Evolutionary conservation across 2,797 vertebrate species (phyloP), one percentile per base, ranked within the genome.

Genomic region (Eleutherodactylus coqui): DNA sequence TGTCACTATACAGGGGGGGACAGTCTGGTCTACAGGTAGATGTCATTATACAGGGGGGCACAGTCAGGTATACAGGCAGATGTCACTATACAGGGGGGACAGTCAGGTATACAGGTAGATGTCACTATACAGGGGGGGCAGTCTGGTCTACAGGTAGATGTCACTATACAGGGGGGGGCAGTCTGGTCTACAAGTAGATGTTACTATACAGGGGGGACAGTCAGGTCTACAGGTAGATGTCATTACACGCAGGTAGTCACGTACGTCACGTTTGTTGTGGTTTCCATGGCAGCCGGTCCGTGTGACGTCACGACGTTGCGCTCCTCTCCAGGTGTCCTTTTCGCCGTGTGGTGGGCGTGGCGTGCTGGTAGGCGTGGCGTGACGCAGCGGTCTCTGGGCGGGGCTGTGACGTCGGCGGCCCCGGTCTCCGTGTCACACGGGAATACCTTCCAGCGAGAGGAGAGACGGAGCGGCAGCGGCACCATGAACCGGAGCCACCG

Each of bases 321-420:
- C 67, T 36, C n/a, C 81, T 75, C 27, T 80, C 76, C 85, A 86
- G 85, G 85, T 86, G 85, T 87, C 82, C 77, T 79, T 10, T 19
- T 80, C 10, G 41, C 69, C 36, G 49, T 36, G 32, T 64, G 21
- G 7, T 45, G 38, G 82, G 82, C 27, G 72, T 70, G 69, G 62
- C 21, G 3, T 27, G 21, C 10, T 2, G 27, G 67, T 21, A 27
- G 17, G 45, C 27, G 53, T 21, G 32, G n/a, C 9, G 11, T 21
- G 72, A 58, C 17, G 62, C 8, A 47, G 29, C 1, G 3, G 36
- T 24, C 0, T 9, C 16, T 34, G 82, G 82, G 86, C 34, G 64
- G 82, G n/a, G 75, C 69, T 32, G 47, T 87, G 86, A 87, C 86
- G 86, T 82, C 84, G 86, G 64, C 76, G 82, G 55, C 55, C 67